Base-by-base conservation (phyloP, 2,113 vertebrate species). In the Amazona vittata region DNA sequence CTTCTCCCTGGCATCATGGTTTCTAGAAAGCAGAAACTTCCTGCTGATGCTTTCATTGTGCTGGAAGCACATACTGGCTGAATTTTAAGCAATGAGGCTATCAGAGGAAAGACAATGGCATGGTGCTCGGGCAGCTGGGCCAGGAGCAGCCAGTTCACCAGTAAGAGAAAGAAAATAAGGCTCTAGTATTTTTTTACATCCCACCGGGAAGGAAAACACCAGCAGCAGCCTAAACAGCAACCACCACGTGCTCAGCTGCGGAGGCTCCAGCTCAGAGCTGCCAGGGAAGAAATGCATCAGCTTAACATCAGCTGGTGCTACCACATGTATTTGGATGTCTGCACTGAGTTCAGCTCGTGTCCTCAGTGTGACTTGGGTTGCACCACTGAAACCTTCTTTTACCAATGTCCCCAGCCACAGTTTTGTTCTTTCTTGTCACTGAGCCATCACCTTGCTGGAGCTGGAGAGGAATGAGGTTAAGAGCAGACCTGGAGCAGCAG, bases 191-290 rank as follows among this genome's bases (percentile, higher is more conserved):
- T 19, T 41, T 41, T 57, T 31, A 8, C 41, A 74, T 46, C 64
- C 64, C 0, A 0, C 12, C 39, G 70, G 88, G 35, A 74, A 24
- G 35, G 60, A 60, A 74, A 77, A 47, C 0, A 1, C n/a, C 76
- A 17, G 67, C 80, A 91, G 50, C 37, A 41, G 41, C 65, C 9
- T 0, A 33, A n/a, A 39, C 39, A n/a, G 62, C 3, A 1, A 62
- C 26, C 0, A 0, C 44, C 55, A 39, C 13, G 0, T 25, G 65
- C 55, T 91, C 1, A 0, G 53, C 86, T 44, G 47, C 0, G 0
- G 43, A 59, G 31, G 53, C 43, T 77, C 28, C 31, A 18, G 39
- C 82, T 79, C 80, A 7, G 62, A 79, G 75, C 55, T 76, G 63
- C 47, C 35, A 4, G 20, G 67, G 44, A 24, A 50, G 59, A 55